Evolutionary conservation across 1,140 invertebrate species (phyloP).

Genomic region (Coelopa frigida): DNA sequence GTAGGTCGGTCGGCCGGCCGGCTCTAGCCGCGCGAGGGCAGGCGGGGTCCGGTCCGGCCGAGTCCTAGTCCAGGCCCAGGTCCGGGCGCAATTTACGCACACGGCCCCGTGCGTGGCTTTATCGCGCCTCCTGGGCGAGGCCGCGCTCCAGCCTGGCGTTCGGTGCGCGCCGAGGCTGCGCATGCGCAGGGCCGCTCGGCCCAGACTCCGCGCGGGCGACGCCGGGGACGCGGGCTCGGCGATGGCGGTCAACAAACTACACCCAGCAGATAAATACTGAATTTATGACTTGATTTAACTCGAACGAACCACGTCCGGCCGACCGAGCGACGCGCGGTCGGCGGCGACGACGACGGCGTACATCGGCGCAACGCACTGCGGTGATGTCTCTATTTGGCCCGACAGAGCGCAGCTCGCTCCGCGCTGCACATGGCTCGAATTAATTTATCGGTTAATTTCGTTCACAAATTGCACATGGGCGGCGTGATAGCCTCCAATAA

Average conservation of each 20-base stretch:
- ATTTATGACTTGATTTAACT: slow-evolving; percentile 46
- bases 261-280: slow-evolving; percentile 44
- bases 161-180: too few species aligned
- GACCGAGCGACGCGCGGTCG: neutral
- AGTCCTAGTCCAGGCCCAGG: too few species aligned
- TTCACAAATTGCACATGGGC: slow-evolving; percentile 37
- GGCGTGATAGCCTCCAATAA: slow-evolving; percentile 15
- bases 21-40: too few species aligned
- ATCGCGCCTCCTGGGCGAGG: too few species aligned
- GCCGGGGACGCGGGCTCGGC: too few species aligned
- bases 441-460: slow-evolving; percentile 39
- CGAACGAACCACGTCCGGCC: slow-evolving; percentile 3
- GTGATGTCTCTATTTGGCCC: slow-evolving; percentile 12
- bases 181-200: too few species aligned
- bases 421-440: slow-evolving; percentile 21
- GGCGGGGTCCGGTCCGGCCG: too few species aligned
- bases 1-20: too few species aligned
- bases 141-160: too few species aligned
- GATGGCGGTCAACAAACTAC: slow-evolving; percentile 45
- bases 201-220: too few species aligned
- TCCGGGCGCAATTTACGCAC: too few species aligned
- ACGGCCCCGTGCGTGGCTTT: too few species aligned
- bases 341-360: neutral
- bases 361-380: neutral
- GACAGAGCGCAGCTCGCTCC: neutral